Conservation (phyloP, 2,113 vertebrate species). For the Gambusia holbrooki region DNA sequence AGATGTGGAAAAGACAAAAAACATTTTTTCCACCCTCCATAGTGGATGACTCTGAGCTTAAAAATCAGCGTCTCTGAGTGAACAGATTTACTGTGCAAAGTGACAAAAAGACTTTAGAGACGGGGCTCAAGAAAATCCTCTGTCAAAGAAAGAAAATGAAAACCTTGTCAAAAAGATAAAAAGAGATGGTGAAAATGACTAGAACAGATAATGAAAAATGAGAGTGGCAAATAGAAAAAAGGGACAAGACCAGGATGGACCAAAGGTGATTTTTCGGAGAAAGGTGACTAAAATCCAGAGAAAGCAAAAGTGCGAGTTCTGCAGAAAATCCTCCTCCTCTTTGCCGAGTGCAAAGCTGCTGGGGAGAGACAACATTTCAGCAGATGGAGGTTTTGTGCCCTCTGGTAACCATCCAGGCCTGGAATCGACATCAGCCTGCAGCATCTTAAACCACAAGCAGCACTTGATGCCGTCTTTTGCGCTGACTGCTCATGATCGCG, state of each 20-base stretch:
- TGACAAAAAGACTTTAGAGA: slow-evolving; percentile 39
- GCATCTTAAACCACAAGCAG: slow-evolving; percentile 33
- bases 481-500: slow-evolving; percentile 29
- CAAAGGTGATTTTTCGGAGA: slow-evolving; percentile 43
- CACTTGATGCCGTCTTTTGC: slow-evolving; percentile 18
- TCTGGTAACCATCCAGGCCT: slow-evolving; percentile 16
- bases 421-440: slow-evolving; percentile 27
- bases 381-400: slow-evolving; percentile 32
- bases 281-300: slow-evolving; percentile 42
- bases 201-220: slow-evolving; percentile 57
- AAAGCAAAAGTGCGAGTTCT: slow-evolving; percentile 4
- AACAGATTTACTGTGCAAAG: slow-evolving; percentile 30
- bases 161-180: slow-evolving; percentile 50
- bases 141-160: slow-evolving; percentile 49
- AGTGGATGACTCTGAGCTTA: slow-evolving; percentile 17
- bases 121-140: slow-evolving; percentile 53
- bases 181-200: slow-evolving; percentile 52
- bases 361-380: slow-evolving; percentile 15
- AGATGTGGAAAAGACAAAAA: slow-evolving; percentile 22
- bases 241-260: slow-evolving; percentile 16
- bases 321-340: slow-evolving; percentile 20
- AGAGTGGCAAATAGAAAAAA: slow-evolving; percentile 34
- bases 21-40: slow-evolving; percentile 16
- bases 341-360: slow-evolving; percentile 14
- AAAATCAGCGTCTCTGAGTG: slow-evolving; percentile 32